Evolutionary conservation across 2,797 vertebrate species (phyloP).

Genomic region (Acipenser transmontanus): DNA sequence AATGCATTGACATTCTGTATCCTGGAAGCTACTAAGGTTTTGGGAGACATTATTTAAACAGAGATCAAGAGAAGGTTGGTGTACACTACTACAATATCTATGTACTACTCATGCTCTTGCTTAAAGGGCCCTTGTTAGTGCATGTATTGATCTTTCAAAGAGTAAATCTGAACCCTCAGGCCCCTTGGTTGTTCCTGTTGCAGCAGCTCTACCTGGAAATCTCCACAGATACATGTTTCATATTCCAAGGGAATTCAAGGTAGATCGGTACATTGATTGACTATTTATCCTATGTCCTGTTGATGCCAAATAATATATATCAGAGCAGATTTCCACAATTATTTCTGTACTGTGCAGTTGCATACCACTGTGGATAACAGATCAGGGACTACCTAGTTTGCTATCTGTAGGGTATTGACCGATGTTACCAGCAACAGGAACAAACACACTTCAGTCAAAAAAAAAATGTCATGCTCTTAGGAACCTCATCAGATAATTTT

Average conservation of each 20-base stretch:
- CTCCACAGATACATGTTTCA: neutral
- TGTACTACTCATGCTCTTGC: neutral
- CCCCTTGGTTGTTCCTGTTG: neutral
- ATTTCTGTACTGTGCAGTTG: neutral
- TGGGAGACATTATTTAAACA: neutral
- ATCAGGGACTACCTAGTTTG: neutral
- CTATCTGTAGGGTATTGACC: neutral
- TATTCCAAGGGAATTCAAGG: neutral
- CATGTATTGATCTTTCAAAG: neutral
- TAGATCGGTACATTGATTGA: neutral
- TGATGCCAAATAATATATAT: neutral
- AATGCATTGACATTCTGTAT: neutral
- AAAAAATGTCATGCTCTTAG: neutral
- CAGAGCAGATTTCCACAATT: neutral
- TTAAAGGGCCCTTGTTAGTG: neutral
- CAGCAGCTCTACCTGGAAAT: neutral
- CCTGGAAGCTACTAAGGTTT: neutral
- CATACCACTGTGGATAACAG: neutral
- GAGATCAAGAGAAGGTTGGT: neutral
- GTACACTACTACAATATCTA: neutral
- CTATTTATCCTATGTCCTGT: neutral
- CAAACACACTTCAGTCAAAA: neutral
- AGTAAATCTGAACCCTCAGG: neutral
- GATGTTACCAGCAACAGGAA: neutral
- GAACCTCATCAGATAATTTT: neutral